Base-by-base conservation (phyloP, 1,140 invertebrate genomes). In the Pogonus chalceus region DNA sequence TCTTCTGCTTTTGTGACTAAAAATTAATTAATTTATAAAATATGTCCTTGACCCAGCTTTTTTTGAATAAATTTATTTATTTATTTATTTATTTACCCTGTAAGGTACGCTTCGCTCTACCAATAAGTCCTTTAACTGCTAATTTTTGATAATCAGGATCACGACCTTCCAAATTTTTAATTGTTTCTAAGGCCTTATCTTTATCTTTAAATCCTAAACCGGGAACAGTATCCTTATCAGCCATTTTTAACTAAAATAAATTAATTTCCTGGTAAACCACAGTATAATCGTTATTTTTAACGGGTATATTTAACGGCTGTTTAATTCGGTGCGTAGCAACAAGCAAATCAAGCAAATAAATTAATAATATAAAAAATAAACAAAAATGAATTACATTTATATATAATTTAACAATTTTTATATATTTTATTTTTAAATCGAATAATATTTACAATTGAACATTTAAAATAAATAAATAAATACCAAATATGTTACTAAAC, bases 131-230 rank as follows among this genome's bases (percentile, higher is more conserved):
- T 62, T 79, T 80, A 16, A 83, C 69, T 0, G 81, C 80, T 50
- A 83, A 60, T 59, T 73, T 75, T 65, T 82, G 80, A 63, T 83
- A 83, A 52, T 83, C 80, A 1, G 81, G 79, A 70, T 83, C 81
- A 31, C 81, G 67, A 1, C 79, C 81, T 61, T 81, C 74, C 52
- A 83, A 66, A 64, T 74, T 77, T 57, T 75, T 71, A 14, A 82
- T 64, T 0, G 81, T 83, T 58, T 83, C 81, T 56, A 75, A 65
- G 0, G 81, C 81, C 66, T 83, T 83, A 52, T 73, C 77, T 61
- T 77, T 77, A 63, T 83, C 80, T 63, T 83, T 83, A 64, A 82
- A 83, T 9, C 81, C 80, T 47, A 83, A 63, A 0, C 80, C 79
- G 2, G 77, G 79, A 9, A 82, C 80, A 1, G 68, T 72, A 55